phyloP scores from a whole-genome alignment of 2,113 vertebrate genomes.

The Laticauda laticaudata region DNA sequence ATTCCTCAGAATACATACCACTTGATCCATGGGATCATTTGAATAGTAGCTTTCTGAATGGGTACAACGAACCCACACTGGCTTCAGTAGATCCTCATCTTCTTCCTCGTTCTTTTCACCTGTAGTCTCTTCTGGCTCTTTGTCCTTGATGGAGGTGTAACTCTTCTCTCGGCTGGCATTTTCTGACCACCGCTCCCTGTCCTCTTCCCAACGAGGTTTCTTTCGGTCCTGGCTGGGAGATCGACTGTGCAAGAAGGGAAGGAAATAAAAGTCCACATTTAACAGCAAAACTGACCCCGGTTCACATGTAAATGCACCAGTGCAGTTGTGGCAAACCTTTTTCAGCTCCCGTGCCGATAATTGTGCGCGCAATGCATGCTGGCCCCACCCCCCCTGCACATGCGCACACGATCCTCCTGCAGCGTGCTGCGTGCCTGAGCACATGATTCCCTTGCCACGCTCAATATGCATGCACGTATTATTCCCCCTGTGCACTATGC shows the following conservation, averaged over 20 bases:
- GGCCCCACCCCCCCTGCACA: too few species aligned
- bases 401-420: too few species aligned
- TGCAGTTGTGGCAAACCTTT: too few species aligned
- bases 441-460: too few species aligned
- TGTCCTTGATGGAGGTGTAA: constrained; percentile 71
- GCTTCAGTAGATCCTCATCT: constrained; percentile 89
- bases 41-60: constrained; percentile 96
- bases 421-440: too few species aligned
- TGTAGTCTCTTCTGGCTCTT: constrained; percentile 72
- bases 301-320: not conserved
- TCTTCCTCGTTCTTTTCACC: constrained; percentile 81
- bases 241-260: constrained; percentile 62
- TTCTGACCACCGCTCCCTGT: constrained; percentile 75
- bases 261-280: constrained; percentile 5
- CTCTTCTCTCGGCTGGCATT: constrained; percentile 72
- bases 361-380: too few species aligned
- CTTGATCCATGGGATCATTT: constrained; percentile 98
- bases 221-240: constrained; percentile 90
- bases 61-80: constrained; percentile 95
- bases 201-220: constrained; percentile 88
- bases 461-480: too few species aligned
- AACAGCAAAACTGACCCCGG: not conserved
- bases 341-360: too few species aligned
- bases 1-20: constrained; percentile 75
- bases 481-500: too few species aligned